These are phyloP conservation scores for Leptinotarsa juncta DNA, from an alignment of 2,888 invertebrate genomes.

Conservation along the genomic window DNA sequence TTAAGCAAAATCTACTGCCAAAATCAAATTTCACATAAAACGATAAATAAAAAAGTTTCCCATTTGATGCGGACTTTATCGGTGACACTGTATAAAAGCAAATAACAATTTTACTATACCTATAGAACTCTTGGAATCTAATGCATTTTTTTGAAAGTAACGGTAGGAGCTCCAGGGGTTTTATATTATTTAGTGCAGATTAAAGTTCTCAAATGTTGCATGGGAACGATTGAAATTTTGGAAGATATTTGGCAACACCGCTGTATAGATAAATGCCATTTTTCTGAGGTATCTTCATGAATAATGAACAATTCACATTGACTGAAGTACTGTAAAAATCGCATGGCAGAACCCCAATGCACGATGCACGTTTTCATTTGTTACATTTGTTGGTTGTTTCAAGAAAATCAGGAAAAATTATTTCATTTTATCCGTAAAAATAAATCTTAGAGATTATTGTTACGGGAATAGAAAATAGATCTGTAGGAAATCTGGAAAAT, in stretches of 20 bases:
- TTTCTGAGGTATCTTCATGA: not conserved
- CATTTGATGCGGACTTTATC: too few species aligned
- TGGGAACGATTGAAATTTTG: not conserved
- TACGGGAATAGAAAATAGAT: not conserved
- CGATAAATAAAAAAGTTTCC: too few species aligned
- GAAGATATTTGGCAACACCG: conserved; percentile 13
- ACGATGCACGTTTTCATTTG: conserved; percentile 13
- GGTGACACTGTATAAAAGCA: too few species aligned
- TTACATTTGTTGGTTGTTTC: conserved; percentile 18
- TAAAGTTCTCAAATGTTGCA: too few species aligned
- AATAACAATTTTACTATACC: too few species aligned
- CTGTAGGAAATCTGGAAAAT: too few species aligned
- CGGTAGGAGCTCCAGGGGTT: too few species aligned
- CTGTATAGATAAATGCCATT: not conserved
- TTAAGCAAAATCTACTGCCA: too few species aligned
- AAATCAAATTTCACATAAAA: too few species aligned
- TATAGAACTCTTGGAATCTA: too few species aligned
- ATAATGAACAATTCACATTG: not conserved
- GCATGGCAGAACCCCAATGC: conserved; percentile 16
- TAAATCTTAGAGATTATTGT: not conserved
- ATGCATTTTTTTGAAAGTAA: too few species aligned
- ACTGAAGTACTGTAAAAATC: conserved; percentile 5
- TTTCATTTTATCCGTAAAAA: not conserved
- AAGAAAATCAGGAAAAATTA: conserved; percentile 16
- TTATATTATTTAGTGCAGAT: too few species aligned